Percentiles rank a stretch among this genome's conserved stretches.
Conservation (phyloP, 2,113 vertebrate species). For the Sylvietta virens region DNA sequence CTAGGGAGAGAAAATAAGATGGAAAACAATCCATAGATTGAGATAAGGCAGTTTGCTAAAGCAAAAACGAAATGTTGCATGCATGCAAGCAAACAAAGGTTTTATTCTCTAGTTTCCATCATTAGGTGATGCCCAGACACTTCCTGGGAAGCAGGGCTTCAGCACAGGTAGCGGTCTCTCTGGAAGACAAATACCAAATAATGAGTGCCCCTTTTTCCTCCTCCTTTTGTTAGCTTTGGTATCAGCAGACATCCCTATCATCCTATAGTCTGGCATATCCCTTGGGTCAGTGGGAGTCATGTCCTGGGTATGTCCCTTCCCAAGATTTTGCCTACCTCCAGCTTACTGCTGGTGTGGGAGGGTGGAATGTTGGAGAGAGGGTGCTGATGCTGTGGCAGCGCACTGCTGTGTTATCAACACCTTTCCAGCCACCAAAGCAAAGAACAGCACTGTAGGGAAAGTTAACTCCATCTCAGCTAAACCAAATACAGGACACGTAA, state of each 20-base stretch:
- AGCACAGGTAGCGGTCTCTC: background rate
- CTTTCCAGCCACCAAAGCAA: background rate
- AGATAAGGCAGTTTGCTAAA: background rate
- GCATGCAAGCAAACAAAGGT: background rate
- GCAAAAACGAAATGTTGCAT: background rate
- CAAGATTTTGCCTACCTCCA: background rate
- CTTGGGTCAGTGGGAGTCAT: background rate
- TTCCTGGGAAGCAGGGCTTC: background rate
- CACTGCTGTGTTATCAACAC: background rate
- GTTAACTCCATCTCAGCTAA: background rate
- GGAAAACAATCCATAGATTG: background rate
- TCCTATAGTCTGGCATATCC: background rate
- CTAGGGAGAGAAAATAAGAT: background rate
- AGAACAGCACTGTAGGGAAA: background rate
- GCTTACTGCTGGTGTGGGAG: background rate
- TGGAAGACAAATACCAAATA: background rate
- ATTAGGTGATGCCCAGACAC: background rate
- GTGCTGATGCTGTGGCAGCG: background rate
- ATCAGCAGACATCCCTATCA: background rate
- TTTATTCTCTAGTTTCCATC: background rate
- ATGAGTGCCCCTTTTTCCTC: background rate
- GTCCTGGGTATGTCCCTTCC: background rate
- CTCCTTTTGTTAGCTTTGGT: background rate
- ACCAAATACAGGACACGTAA: background rate
- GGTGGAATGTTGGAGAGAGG: background rate